Evolutionary conservation across 2,888 invertebrate genomes (phyloP).

Genomic region (Sinotaia quadrata): DNA sequence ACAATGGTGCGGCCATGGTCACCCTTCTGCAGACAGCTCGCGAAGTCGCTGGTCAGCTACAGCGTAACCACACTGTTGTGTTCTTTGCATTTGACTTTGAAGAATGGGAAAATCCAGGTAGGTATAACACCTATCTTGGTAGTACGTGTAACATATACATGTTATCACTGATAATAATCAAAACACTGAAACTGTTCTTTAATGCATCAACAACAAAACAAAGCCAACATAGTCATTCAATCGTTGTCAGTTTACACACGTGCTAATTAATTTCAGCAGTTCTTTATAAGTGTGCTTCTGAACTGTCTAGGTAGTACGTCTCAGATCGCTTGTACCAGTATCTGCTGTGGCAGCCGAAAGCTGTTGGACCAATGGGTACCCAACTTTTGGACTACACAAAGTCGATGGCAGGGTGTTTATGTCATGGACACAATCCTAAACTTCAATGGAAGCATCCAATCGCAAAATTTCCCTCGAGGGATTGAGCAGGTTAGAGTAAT

Average conservation of each 20-base stretch:
- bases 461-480: too few species aligned
- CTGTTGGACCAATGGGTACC: conserved; percentile 19
- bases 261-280: too few species aligned
- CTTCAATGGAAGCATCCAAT: conserved; percentile 2
- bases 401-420: conserved; percentile 4
- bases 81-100: conserved; percentile 30
- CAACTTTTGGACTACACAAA: neutral
- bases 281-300: too few species aligned
- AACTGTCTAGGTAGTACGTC: too few species aligned
- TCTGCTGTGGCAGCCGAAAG: conserved; percentile 5
- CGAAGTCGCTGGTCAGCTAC: neutral
- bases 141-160: too few species aligned
- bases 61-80: conserved; percentile 19
- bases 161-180: neutral
- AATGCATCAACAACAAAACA: too few species aligned
- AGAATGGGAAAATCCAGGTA: conserved; percentile 24
- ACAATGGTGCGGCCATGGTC: conserved; percentile 30
- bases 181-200: neutral
- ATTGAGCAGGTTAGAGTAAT: too few species aligned
- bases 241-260: too few species aligned
- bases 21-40: conserved; percentile 25
- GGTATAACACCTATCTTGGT: neutral
- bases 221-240: too few species aligned
- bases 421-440: conserved; percentile 18
- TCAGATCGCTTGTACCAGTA: too few species aligned